Evolutionary conservation across 1,140 invertebrate genomes (phyloP).

Genomic region (Acromyrmex heyeri): DNA sequence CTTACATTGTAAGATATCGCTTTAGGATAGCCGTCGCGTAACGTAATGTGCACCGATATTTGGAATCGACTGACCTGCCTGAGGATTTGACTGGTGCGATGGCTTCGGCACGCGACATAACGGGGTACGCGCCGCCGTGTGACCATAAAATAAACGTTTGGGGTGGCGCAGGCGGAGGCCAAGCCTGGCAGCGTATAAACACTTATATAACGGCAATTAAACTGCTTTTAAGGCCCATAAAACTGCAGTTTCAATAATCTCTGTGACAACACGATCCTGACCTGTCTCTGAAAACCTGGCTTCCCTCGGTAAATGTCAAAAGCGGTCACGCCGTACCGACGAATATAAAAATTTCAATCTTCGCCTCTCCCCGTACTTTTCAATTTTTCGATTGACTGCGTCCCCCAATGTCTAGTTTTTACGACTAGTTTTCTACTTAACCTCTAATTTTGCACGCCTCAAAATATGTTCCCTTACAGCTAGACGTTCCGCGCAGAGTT

Average conservation of each 20-base stretch:
- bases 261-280: slow-evolving; percentile 86
- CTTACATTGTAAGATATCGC: slow-evolving; percentile 8
- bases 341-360: slow-evolving; percentile 35
- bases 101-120: slow-evolving; percentile 85
- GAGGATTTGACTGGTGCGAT: slow-evolving; percentile 79
- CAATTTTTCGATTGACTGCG: slow-evolving; percentile 36
- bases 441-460: slow-evolving; percentile 5
- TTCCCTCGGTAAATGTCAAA: slow-evolving; percentile 60
- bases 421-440: slow-evolving; percentile 10
- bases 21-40: slow-evolving; percentile 35
- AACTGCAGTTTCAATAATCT: slow-evolving; percentile 88
- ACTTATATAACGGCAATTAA: slow-evolving; percentile 88
- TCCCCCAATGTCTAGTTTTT: slow-evolving; percentile 29
- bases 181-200: slow-evolving; percentile 86
- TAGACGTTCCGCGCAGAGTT: not conserved
- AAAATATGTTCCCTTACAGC: not conserved
- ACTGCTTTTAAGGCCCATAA: slow-evolving; percentile 87
- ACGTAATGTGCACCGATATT: slow-evolving; percentile 66
- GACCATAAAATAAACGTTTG: slow-evolving; percentile 87
- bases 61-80: slow-evolving; percentile 72
- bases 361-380: too few species aligned
- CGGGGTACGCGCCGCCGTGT: slow-evolving; percentile 84
- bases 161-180: slow-evolving; percentile 84
- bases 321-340: slow-evolving; percentile 9
- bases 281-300: slow-evolving; percentile 76